phyloP scores from a whole-genome alignment of 2,113 vertebrate genomes.

The Amphiprion percula region DNA sequence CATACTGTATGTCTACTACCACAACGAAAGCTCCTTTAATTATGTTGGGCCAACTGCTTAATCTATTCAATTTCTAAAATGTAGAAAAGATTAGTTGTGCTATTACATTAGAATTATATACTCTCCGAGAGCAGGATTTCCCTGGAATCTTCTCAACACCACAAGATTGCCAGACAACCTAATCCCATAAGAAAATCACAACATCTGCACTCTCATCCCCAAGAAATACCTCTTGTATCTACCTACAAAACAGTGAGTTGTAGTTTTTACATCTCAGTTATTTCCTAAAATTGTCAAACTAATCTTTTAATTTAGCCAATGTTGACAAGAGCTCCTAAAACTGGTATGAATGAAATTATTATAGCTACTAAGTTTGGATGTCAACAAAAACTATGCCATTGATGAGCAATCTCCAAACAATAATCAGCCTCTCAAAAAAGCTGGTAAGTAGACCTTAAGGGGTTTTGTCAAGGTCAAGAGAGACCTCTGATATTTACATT shows the following conservation, averaged over 20 bases:
- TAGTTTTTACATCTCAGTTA: not conserved
- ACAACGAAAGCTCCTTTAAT: not conserved
- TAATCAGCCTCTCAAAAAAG: constrained; percentile 12
- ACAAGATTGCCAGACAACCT: too few species aligned
- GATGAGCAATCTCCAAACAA: constrained; percentile 3
- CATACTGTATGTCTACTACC: not conserved
- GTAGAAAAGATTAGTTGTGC: not conserved
- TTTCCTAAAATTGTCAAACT: not conserved
- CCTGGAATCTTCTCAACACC: too few species aligned
- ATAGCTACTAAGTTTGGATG: not conserved
- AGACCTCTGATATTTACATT: not conserved
- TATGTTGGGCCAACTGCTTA: not conserved
- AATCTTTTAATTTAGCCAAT: not conserved
- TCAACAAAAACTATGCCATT: not conserved
- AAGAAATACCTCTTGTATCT: too few species aligned
- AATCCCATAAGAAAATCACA: too few species aligned
- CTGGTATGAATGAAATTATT: not conserved
- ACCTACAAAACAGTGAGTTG: too few species aligned
- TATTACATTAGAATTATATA: not conserved
- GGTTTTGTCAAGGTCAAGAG: constrained; percentile 1
- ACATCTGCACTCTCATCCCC: too few species aligned
- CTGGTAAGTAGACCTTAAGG: not conserved
- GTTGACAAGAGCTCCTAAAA: not conserved
- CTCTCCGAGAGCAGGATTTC: too few species aligned
- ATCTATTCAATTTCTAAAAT: not conserved